Conservation (phyloP, 2,113 vertebrate genomes). For the Platichthys flesus region DNA sequence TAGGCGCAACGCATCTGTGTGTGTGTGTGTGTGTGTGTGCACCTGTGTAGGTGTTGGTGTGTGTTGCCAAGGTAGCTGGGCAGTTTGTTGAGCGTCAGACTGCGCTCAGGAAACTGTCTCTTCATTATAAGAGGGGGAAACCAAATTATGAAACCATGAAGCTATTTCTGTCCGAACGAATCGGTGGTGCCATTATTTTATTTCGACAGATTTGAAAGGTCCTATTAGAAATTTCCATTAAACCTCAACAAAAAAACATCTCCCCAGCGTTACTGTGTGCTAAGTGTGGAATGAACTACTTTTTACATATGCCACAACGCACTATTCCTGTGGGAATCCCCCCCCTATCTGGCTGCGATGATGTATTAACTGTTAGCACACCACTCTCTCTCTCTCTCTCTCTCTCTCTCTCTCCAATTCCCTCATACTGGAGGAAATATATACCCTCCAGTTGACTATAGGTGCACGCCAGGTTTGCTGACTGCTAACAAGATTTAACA, state of each 20-base stretch:
- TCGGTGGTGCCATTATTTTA: constrained; percentile 75
- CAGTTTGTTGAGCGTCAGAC: constrained; percentile 51
- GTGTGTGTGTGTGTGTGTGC: constrained; percentile 29
- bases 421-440: constrained; percentile 64
- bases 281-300: constrained; percentile 83
- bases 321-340: constrained; percentile 74
- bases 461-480: constrained; percentile 44
- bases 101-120: constrained; percentile 46
- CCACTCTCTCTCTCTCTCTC: constrained; percentile 63
- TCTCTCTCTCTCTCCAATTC: constrained; percentile 24
- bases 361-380: constrained; percentile 78
- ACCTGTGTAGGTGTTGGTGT: constrained; percentile 16
- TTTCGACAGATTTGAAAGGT: constrained; percentile 77
- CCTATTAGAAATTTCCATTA: constrained; percentile 81
- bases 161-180: constrained; percentile 74
- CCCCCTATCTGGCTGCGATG: constrained; percentile 65
- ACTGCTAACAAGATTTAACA: constrained; percentile 46
- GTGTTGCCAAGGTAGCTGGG: constrained; percentile 34
- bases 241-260: constrained; percentile 75
- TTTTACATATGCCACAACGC: constrained; percentile 79
- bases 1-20: constrained; percentile 35
- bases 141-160: constrained; percentile 71
- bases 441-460: constrained; percentile 51
- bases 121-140: constrained; percentile 53
- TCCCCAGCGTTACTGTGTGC: constrained; percentile 76